Conservation (phyloP, 2,113 vertebrate species). For the Dipodomys stephensi region DNA sequence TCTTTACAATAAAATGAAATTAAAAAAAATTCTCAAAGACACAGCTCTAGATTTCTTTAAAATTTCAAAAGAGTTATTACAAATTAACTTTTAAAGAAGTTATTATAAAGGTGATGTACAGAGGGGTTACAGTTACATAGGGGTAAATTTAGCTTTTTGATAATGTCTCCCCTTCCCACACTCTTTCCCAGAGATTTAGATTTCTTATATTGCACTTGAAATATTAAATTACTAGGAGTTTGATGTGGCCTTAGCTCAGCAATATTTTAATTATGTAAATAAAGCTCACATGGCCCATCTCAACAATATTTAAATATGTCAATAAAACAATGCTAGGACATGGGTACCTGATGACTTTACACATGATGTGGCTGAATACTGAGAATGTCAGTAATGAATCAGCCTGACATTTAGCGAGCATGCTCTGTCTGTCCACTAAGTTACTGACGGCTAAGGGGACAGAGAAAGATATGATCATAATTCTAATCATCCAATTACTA, state of each 20-base stretch:
- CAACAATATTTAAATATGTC: slow-evolving; percentile 28
- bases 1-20: too few species aligned
- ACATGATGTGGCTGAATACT: not conserved
- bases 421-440: not conserved
- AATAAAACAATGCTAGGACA: slow-evolving; percentile 4
- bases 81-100: too few species aligned
- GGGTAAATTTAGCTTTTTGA: too few species aligned
- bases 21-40: not conserved
- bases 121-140: too few species aligned
- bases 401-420: not conserved
- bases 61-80: too few species aligned
- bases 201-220: slow-evolving; percentile 34
- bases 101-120: too few species aligned
- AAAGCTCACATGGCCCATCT: not conserved
- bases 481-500: not conserved
- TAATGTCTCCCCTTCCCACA: too few species aligned
- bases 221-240: not conserved
- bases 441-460: not conserved
- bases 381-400: not conserved
- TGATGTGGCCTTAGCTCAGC: not conserved
- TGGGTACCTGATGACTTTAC: not conserved
- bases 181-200: not conserved
- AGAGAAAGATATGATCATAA: not conserved
- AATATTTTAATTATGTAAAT: slow-evolving; percentile 33
- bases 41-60: not conserved